A percentile compares a stretch with the other conserved stretches of the same genome.
Conservation (phyloP, 2,797 vertebrate species). For the Lagodon rhomboides region DNA sequence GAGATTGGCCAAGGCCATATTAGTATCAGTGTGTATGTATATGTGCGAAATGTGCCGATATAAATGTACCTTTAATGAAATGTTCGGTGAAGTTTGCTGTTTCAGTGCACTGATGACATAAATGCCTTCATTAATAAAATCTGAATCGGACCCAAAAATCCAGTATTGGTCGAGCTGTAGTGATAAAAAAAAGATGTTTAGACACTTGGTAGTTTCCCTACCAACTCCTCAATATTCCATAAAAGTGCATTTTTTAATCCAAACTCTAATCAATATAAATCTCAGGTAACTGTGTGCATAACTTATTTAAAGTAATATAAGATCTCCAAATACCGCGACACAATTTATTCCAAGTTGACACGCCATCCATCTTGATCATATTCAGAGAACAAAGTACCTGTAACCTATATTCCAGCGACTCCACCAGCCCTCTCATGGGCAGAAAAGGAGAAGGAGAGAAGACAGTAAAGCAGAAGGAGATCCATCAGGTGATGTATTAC, state of each 20-base stretch:
- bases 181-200: not conserved
- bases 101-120: too few species aligned
- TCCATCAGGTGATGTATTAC: slow-evolving; percentile 86
- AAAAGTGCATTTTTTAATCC: not conserved
- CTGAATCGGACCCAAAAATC: too few species aligned
- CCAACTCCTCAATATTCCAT: too few species aligned
- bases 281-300: slow-evolving; percentile 16
- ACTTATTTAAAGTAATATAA: slow-evolving; percentile 41
- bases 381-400: slow-evolving; percentile 68
- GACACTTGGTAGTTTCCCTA: too few species aligned
- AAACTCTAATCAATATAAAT: not conserved
- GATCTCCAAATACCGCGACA: slow-evolving; percentile 51
- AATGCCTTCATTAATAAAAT: too few species aligned
- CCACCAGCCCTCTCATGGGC: slow-evolving; percentile 63
- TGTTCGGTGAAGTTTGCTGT: too few species aligned
- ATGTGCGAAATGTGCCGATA: too few species aligned
- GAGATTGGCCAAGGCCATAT: too few species aligned
- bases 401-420: slow-evolving; percentile 71
- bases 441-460: slow-evolving; percentile 67
- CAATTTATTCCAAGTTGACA: slow-evolving; percentile 57
- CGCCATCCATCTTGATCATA: slow-evolving; percentile 73
- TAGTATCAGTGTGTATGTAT: too few species aligned
- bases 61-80: too few species aligned
- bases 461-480: slow-evolving; percentile 73
- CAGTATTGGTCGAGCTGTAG: too few species aligned